Conservation (phyloP, 2,797 vertebrate genomes). For the Lithobates sylvaticus region DNA sequence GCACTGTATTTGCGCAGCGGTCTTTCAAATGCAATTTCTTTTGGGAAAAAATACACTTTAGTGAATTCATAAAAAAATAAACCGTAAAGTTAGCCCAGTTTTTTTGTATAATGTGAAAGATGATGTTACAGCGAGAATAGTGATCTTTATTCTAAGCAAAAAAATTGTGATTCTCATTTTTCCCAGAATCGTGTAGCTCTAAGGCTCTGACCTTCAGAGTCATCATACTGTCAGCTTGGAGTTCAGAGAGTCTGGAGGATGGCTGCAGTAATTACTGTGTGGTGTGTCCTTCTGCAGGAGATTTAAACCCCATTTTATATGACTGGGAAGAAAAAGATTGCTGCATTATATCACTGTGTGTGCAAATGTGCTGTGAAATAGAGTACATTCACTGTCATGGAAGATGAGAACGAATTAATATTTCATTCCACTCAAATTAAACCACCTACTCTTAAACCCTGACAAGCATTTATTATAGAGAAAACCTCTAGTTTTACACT, state of each 20-base stretch:
- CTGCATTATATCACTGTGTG: neutral
- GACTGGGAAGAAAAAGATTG: neutral
- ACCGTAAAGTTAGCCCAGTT: too few relatives aligned
- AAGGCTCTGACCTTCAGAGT: neutral
- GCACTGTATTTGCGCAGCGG: too few relatives aligned
- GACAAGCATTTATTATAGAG: neutral
- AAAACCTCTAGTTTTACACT: neutral
- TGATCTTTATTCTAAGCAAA: too few relatives aligned
- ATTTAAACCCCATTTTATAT: neutral
- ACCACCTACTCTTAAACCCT: neutral
- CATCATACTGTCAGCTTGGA: neutral
- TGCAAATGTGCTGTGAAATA: slow-evolving; percentile 1
- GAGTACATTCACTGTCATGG: neutral
- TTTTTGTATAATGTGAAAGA: too few relatives aligned
- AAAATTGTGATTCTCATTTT: too few relatives aligned
- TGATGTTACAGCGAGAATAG: too few relatives aligned
- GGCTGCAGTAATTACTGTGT: neutral
- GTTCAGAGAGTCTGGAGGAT: neutral
- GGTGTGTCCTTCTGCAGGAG: neutral
- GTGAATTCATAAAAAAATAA: too few relatives aligned
- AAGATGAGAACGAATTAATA: neutral
- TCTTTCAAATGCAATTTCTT: too few relatives aligned
- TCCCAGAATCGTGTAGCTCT: too few relatives aligned
- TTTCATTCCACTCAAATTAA: neutral
- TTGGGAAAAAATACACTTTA: too few relatives aligned